Conservation (phyloP, 2,888 invertebrate species). For the Eilema depressum region DNA sequence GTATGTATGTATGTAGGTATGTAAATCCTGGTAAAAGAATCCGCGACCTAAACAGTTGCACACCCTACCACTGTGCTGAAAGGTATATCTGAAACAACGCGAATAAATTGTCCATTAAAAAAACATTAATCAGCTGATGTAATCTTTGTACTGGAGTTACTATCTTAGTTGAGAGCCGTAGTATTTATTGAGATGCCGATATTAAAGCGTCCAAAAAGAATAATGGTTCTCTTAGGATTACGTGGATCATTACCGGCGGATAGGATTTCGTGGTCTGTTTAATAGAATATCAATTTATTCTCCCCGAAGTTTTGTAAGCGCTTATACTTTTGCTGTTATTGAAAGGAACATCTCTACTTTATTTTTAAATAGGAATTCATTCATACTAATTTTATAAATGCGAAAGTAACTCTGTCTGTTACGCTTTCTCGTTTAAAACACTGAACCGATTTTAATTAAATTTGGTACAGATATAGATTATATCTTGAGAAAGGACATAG, state of each 20-base stretch:
- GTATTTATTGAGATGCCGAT: conserved; percentile 50
- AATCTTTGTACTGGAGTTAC: conserved; percentile 39
- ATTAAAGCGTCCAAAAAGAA: conserved; percentile 46
- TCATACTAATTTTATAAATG: too few species aligned
- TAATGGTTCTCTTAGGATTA: conserved; percentile 44
- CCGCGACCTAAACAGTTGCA: neutral
- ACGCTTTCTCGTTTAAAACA: too few species aligned
- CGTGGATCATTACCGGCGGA: conserved; percentile 24
- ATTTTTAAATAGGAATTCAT: too few species aligned
- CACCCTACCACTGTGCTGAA: neutral
- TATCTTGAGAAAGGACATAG: too few species aligned
- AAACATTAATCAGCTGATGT: conserved; percentile 43
- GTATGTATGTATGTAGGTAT: neutral
- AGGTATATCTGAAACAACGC: conserved; percentile 4
- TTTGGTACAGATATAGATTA: too few species aligned
- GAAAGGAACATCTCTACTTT: neutral
- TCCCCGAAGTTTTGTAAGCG: neutral
- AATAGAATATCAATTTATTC: conserved; percentile 15
- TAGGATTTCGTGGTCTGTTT: conserved; percentile 31
- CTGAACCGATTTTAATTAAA: too few species aligned
- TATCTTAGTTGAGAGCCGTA: conserved; percentile 22
- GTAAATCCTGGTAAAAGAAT: neutral
- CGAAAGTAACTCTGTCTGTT: too few species aligned
- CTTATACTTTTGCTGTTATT: conserved; percentile 1
- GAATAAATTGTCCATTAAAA: conserved; percentile 5